phyloP scores from a whole-genome alignment of 37 sponge, comb jelly and placozoan species.

The Geodia barretti region DNA sequence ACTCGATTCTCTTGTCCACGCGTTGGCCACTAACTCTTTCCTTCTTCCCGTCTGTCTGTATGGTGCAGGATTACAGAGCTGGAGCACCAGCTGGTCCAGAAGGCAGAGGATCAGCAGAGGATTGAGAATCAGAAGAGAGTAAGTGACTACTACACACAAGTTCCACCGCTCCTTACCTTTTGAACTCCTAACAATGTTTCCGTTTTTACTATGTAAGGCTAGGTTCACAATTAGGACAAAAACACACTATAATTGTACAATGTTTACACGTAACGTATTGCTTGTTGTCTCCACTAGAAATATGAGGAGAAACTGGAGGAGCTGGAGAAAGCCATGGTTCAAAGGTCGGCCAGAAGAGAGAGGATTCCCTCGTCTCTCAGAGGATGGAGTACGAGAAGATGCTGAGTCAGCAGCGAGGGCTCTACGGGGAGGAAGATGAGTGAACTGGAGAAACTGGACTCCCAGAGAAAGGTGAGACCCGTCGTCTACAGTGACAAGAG shows the following conservation, averaged over 20 bases:
- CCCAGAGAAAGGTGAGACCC: conserved; percentile 32
- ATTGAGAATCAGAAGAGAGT: conserved; percentile 67
- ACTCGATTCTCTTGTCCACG: background rate
- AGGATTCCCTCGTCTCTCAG: conserved; percentile 38
- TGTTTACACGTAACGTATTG: too few species aligned
- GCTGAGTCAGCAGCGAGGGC: conserved; percentile 10
- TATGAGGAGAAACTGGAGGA: conserved; percentile 51
- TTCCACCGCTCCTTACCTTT: too few species aligned
- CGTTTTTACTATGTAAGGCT: too few species aligned
- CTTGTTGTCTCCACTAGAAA: conserved; percentile 20
- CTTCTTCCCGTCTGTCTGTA: too few species aligned
- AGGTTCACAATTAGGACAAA: too few species aligned
- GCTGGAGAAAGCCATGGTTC: conserved; percentile 7
- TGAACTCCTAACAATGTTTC: too few species aligned
- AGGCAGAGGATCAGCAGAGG: conserved; percentile 28
- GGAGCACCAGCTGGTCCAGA: conserved; percentile 55
- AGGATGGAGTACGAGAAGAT: conserved; percentile 20
- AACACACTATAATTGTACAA: too few species aligned
- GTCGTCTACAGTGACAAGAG: too few species aligned
- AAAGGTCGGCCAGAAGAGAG: background rate
- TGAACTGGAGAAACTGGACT: conserved; percentile 28
- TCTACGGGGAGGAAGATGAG: conserved; percentile 41
- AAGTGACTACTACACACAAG: background rate
- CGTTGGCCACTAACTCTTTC: background rate
- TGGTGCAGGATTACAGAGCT: conserved; percentile 60